phyloP scores from a whole-genome alignment of 2,888 invertebrate species.

The Octodonta nipae region DNA sequence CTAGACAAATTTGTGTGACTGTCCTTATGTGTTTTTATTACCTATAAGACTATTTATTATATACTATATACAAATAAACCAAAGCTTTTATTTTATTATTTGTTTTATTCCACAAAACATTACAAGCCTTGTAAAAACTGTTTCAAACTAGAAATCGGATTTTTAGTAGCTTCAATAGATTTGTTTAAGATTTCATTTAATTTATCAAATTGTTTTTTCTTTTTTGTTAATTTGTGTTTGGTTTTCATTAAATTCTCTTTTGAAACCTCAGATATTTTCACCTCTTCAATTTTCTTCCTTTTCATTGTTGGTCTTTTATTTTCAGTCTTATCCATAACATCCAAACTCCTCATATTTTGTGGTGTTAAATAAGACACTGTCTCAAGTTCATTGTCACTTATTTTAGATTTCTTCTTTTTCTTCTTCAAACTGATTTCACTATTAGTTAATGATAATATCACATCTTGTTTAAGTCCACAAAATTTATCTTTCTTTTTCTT shows the following conservation, averaged over 20 bases:
- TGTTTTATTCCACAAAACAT: constrained; percentile 6
- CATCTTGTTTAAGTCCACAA: constrained; percentile 31
- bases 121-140: constrained; percentile 10
- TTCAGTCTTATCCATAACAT: constrained; percentile 4
- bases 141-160: constrained; percentile 10
- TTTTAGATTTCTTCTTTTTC: constrained; percentile 5
- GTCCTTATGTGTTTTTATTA: constrained; percentile 17
- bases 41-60: constrained; percentile 10
- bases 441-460: constrained; percentile 6
- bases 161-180: constrained; percentile 8
- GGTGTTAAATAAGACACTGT: too few relatives aligned
- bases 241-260: too few relatives aligned
- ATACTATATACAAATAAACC: constrained; percentile 6
- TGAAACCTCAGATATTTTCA: too few relatives aligned
- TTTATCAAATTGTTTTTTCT: constrained; percentile 9
- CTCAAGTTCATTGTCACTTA: constrained; percentile 11
- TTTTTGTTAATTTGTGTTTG: constrained; percentile 9
- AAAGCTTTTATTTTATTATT: constrained; percentile 10
- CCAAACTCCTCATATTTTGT: background rate
- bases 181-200: constrained; percentile 11
- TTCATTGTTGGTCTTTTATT: constrained; percentile 8
- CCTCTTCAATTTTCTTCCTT: constrained; percentile 8
- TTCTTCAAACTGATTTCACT: constrained; percentile 2
- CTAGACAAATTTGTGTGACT: constrained; percentile 15
- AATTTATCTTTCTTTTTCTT: constrained; percentile 34